These are phyloP conservation scores for Isurus oxyrinchus DNA, from an alignment of 2,113 vertebrate species.

Conservation along the genomic window DNA sequence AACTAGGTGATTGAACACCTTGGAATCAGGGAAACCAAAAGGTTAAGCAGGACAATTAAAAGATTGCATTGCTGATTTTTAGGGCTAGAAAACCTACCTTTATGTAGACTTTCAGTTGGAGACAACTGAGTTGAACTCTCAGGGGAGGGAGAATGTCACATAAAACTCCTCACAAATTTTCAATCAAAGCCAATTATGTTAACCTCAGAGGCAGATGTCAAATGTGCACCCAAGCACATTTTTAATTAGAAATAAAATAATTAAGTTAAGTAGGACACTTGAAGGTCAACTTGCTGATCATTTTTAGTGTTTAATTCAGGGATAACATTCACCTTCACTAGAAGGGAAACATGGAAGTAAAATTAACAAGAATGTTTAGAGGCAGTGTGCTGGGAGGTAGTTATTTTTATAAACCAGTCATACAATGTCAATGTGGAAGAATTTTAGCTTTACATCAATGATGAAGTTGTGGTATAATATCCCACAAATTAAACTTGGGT, in stretches of 20 bases:
- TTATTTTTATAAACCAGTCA: neutral
- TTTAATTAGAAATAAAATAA: conserved; percentile 31
- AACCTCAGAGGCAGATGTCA: conserved; percentile 33
- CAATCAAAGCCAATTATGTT: conserved; percentile 26
- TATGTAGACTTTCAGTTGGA: neutral
- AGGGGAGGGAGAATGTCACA: neutral
- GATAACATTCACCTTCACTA: neutral
- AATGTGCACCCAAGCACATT: conserved; percentile 28
- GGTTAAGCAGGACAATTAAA: neutral
- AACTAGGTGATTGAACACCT: neutral
- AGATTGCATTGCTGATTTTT: neutral
- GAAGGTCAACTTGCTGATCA: conserved; percentile 28
- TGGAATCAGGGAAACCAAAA: neutral
- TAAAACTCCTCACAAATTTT: conserved; percentile 32
- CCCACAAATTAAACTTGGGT: neutral
- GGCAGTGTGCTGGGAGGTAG: neutral
- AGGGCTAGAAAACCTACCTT: neutral
- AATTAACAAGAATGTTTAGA: neutral
- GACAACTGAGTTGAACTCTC: neutral
- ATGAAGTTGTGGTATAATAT: neutral
- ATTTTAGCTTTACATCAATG: neutral
- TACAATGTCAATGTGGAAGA: no score
- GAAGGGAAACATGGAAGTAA: neutral
- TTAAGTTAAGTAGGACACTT: conserved; percentile 9
- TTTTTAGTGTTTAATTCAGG: neutral